Evolutionary conservation across 2,888 invertebrate species (phyloP).

Genomic region (Apeira syringaria): DNA sequence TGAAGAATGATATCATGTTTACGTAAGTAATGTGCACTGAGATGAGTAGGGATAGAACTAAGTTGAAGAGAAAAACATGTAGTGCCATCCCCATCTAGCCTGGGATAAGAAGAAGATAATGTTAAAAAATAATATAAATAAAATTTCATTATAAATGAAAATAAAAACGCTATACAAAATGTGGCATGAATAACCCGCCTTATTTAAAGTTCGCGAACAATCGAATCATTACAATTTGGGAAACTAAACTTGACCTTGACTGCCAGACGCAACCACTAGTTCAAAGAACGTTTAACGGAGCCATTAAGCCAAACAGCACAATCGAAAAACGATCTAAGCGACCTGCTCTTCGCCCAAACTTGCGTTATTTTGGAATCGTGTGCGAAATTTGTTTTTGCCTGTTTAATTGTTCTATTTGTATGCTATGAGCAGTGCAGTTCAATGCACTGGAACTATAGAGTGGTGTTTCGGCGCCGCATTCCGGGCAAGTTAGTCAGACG

Average conservation of each 20-base stretch:
- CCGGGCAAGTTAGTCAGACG: slow-evolving; percentile 39
- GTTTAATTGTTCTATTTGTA: slow-evolving; percentile 49
- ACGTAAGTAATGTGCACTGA: too few relatives aligned
- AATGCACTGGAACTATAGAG: slow-evolving; percentile 34
- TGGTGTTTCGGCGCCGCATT: slow-evolving; percentile 33
- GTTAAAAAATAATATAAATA: too few relatives aligned
- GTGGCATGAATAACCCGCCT: background rate
- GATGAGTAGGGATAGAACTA: too few relatives aligned
- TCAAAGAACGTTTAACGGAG: slow-evolving; percentile 16
- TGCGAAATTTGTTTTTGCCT: slow-evolving; percentile 7
- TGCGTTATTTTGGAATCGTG: slow-evolving; percentile 31
- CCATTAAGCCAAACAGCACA: slow-evolving; percentile 1
- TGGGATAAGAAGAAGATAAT: too few relatives aligned
- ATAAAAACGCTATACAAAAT: too few relatives aligned
- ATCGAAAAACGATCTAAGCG: slow-evolving; percentile 4
- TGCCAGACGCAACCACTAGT: slow-evolving; percentile 8
- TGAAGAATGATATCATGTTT: too few relatives aligned
- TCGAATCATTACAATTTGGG: slow-evolving; percentile 19
- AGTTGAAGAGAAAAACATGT: too few relatives aligned
- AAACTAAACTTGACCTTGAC: slow-evolving; percentile 19
- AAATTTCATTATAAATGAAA: too few relatives aligned
- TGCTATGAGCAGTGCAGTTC: slow-evolving; percentile 45
- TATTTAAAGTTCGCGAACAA: slow-evolving; percentile 4
- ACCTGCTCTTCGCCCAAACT: slow-evolving; percentile 12
- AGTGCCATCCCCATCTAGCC: too few relatives aligned